Conservation (phyloP, 2,797 vertebrate genomes). For the Rhinichthys osculus region DNA sequence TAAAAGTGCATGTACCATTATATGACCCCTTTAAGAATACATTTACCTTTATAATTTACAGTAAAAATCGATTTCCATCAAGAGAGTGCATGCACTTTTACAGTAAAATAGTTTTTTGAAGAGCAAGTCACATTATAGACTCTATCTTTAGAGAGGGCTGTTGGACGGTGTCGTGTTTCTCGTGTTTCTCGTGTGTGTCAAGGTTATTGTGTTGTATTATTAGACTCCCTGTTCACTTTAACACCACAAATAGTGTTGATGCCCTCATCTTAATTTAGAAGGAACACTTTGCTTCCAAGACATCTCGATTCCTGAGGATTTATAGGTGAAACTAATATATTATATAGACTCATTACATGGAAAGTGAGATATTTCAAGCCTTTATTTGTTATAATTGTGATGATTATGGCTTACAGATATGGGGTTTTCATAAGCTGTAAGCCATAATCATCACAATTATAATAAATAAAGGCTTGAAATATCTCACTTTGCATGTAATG, state of each 20-base stretch:
- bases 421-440: too few relatives aligned
- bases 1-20: too few relatives aligned
- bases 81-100: neutral
- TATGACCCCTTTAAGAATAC: neutral
- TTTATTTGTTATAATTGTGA: too few relatives aligned
- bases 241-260: conserved; percentile 21
- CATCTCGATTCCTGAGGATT: conserved; percentile 2
- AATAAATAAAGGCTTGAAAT: too few relatives aligned
- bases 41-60: neutral
- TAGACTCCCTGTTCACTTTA: conserved; percentile 58
- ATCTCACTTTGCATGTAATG: too few relatives aligned
- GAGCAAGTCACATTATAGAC: neutral
- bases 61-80: neutral
- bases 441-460: too few relatives aligned
- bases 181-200: conserved; percentile 47
- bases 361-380: too few relatives aligned
- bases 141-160: neutral
- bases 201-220: conserved; percentile 66
- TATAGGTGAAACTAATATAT: neutral
- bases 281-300: conserved; percentile 14
- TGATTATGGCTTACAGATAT: too few relatives aligned
- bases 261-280: conserved; percentile 19
- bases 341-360: too few relatives aligned
- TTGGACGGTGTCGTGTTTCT: conserved; percentile 35
- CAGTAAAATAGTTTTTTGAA: neutral